A percentile compares a stretch with the other conserved stretches of the same genome.
phyloP scores from a whole-genome alignment of 1,140 invertebrate species.

The Drosophila pseudoananassae region DNA sequence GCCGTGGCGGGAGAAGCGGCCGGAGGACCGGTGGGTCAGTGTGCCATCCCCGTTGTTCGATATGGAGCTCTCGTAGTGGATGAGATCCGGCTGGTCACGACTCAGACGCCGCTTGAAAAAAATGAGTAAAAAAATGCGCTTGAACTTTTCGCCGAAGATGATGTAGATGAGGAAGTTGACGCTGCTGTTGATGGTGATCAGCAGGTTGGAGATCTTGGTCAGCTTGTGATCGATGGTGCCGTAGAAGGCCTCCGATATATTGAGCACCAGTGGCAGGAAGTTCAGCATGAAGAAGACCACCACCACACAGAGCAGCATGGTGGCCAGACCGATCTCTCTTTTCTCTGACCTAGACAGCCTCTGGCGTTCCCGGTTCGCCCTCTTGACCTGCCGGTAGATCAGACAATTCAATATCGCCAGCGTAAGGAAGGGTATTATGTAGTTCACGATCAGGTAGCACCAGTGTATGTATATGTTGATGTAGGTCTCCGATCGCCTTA shows the following conservation, averaged over 20 bases:
- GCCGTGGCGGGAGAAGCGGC: constrained; percentile 87
- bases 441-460: constrained; percentile 96
- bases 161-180: constrained; percentile 99
- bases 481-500: constrained; percentile 90
- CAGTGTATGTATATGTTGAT: constrained; percentile 95
- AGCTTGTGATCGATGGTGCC: constrained; percentile 89
- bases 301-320: constrained; percentile 97
- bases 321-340: constrained; percentile 94
- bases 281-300: constrained; percentile 98
- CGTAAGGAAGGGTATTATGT: constrained; percentile 93
- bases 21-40: constrained; percentile 86
- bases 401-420: constrained; percentile 94
- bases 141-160: constrained; percentile 98
- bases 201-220: constrained; percentile 94
- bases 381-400: constrained; percentile 94
- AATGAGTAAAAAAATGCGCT: constrained; percentile 93
- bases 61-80: constrained; percentile 91
- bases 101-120: constrained; percentile 89
- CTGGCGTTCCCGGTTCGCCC: constrained; percentile 92
- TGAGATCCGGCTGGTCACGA: constrained; percentile 89
- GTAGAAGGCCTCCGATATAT: constrained; percentile 92
- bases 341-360: constrained; percentile 91
- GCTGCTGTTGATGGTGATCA: constrained; percentile 98
- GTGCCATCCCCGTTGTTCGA: constrained; percentile 89
- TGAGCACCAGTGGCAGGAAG: constrained; percentile 94